Percentiles rank a stretch among this genome's conserved stretches.
These are phyloP conservation scores for Bergia sp. DNA, from an alignment of 92 coral and sea anemone genomes.

Conservation along the genomic window DNA sequence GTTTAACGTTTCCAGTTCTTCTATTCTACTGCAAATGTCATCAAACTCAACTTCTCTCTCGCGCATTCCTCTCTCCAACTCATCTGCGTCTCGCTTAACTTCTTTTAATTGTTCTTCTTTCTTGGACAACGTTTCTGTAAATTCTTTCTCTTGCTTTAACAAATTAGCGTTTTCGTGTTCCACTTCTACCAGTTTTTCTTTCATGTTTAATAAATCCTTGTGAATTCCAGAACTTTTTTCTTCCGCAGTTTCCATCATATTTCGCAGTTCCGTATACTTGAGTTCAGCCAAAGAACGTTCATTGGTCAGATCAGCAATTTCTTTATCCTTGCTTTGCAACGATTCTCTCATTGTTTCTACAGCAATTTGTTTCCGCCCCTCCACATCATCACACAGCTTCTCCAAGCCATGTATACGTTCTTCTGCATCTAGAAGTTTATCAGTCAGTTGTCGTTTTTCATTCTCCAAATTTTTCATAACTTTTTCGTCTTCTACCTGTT, in stretches of 20 bases:
- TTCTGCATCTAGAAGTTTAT: conserved; percentile 55
- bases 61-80: conserved; percentile 52
- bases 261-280: conserved; percentile 59
- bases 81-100: conserved; percentile 56
- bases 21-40: conserved; percentile 56
- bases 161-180: conserved; percentile 59
- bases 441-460: conserved; percentile 57
- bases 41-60: conserved; percentile 57
- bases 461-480: conserved; percentile 42
- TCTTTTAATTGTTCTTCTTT: conserved; percentile 64
- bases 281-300: conserved; percentile 59
- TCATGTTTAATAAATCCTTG: conserved; percentile 55
- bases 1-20: conserved; percentile 52
- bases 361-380: conserved; percentile 59
- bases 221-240: conserved; percentile 64
- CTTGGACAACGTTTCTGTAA: conserved; percentile 59
- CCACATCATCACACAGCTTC: conserved; percentile 49
- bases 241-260: conserved; percentile 58
- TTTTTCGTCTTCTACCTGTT: conserved; percentile 49
- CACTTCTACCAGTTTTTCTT: conserved; percentile 59
- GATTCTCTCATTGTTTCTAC: conserved; percentile 61
- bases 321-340: conserved; percentile 53
- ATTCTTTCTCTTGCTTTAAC: conserved; percentile 44
- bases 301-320: conserved; percentile 58
- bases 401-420: conserved; percentile 33